These are phyloP conservation scores for Ceramica pisi DNA, from an alignment of 2,888 invertebrate genomes.

Conservation along the genomic window DNA sequence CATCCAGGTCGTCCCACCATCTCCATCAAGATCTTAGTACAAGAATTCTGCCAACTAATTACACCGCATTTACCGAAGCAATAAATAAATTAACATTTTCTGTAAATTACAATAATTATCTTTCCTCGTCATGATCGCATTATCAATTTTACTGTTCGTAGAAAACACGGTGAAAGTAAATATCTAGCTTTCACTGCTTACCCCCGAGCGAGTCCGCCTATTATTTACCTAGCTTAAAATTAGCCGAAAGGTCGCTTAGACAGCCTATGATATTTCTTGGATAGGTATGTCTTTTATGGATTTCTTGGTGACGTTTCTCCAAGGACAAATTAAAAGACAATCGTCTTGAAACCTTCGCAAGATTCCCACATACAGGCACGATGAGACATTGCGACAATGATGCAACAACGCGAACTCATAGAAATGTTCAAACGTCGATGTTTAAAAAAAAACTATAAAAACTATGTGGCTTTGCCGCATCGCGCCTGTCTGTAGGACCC, in stretches of 20 bases:
- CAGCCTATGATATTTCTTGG: not conserved
- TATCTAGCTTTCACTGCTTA: constrained; percentile 52
- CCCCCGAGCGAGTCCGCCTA: constrained; percentile 46
- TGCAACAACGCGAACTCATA: not conserved
- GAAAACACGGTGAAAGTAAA: constrained; percentile 62
- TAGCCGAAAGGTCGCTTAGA: constrained; percentile 51
- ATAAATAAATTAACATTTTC: constrained; percentile 8
- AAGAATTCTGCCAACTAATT: not conserved
- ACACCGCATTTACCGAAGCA: too few species aligned
- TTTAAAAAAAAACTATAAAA: not conserved
- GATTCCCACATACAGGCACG: not conserved
- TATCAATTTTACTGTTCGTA: constrained; percentile 24
- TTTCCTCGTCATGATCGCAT: constrained; percentile 1
- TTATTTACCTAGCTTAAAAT: constrained; percentile 42
- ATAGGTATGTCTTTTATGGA: not conserved
- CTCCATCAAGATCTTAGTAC: not conserved
- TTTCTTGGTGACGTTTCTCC: not conserved
- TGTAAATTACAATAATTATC: constrained; percentile 19
- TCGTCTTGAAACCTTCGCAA: not conserved
- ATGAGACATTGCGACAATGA: not conserved
- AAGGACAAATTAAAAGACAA: not conserved
- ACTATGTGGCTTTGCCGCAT: not conserved
- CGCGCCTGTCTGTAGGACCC: not conserved
- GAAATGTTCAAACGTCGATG: not conserved
- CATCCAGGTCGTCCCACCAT: too few species aligned